Conservation (phyloP, 2,113 vertebrate species). For the Cheilinus undulatus region DNA sequence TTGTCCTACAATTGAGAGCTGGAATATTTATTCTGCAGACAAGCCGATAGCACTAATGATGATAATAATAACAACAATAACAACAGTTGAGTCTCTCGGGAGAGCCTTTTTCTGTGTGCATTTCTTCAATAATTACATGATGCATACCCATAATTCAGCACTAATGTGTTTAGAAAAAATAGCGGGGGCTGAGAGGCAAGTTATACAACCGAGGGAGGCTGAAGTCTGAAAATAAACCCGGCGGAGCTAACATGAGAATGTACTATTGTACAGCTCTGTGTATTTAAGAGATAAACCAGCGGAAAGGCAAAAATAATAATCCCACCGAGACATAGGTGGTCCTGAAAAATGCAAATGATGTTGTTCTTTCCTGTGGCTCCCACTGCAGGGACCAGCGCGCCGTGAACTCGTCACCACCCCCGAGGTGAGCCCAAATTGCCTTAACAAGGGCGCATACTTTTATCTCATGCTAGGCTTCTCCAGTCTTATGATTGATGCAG, state of each 20-base stretch:
- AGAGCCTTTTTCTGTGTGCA: slow-evolving; percentile 69
- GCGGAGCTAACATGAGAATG: slow-evolving; percentile 43
- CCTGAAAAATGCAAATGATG: slow-evolving; percentile 54
- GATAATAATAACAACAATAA: slow-evolving; percentile 79
- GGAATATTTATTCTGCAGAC: slow-evolving; percentile 75
- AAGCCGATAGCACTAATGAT: slow-evolving; percentile 74
- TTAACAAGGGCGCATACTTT: slow-evolving; percentile 62
- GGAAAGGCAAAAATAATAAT: slow-evolving; percentile 54
- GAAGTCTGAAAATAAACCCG: slow-evolving; percentile 69
- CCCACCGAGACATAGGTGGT: slow-evolving; percentile 39
- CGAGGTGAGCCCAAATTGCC: slow-evolving; percentile 57
- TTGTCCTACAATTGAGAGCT: slow-evolving; percentile 53
- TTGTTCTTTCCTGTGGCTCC: slow-evolving; percentile 37
- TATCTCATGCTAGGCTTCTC: slow-evolving; percentile 66
- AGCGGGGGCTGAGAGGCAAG: slow-evolving; percentile 52
- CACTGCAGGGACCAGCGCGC: not conserved
- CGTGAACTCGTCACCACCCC: slow-evolving; percentile 34
- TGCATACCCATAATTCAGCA: slow-evolving; percentile 73
- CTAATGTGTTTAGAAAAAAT: slow-evolving; percentile 72
- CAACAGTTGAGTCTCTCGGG: slow-evolving; percentile 67
- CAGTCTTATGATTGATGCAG: slow-evolving; percentile 72
- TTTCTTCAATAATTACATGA: slow-evolving; percentile 79
- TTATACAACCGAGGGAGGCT: slow-evolving; percentile 64
- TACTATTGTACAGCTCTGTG: slow-evolving; percentile 24
- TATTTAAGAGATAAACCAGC: slow-evolving; percentile 63